Base-by-base conservation (phyloP, 2,888 invertebrate species). In the Drosophila parthenogenetica region DNA sequence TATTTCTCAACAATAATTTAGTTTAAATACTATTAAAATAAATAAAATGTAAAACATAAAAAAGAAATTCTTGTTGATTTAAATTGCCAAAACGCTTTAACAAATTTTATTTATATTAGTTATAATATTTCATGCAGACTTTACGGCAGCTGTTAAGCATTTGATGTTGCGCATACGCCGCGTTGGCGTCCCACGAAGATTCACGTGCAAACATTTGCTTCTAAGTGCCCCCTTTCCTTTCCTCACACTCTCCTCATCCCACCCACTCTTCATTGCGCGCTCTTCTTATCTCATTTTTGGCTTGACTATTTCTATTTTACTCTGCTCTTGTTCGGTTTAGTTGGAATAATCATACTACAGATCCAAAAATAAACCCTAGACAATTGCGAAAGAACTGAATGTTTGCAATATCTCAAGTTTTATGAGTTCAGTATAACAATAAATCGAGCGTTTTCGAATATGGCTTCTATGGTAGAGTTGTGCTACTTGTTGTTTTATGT, bases 71-170 rank as follows among this genome's bases (percentile, higher is more conserved):
- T 22, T 46, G 10, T 5, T 17, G 25, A 25, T 49, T 42, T 45
- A 51, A 40, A 48, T 7, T 16, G 19, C 7, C 25, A 22, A 22
- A 22, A 22, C 5, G 22, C 22, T 43, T 42, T n/a, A 62, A 66
- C 39, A 74, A 42, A 59, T 61, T 51, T 50, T 32, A 79, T 67
- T 71, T 77, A 51, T 57, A 65, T 74, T 68, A 58, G 42, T 62
- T 64, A 54, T 64, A 73, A 50, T 66, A 57, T 66, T 64, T 66
- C 49, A 49, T 69, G 48, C 40, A 53, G 73, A 66, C 57, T 68
- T 65, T 67, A 64, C 63, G 84, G 69, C 84, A 79, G 81, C 84
- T 87, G 87, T 74, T 67, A 63, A 55, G 37, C 64, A 76, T 58
- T 69, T 59, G 19, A 69, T 66, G 60, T 79, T 69, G 45, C 73